Evolutionary conservation across 2,113 vertebrate genomes (phyloP).

Genomic region (Dascyllus trimaculatus): DNA sequence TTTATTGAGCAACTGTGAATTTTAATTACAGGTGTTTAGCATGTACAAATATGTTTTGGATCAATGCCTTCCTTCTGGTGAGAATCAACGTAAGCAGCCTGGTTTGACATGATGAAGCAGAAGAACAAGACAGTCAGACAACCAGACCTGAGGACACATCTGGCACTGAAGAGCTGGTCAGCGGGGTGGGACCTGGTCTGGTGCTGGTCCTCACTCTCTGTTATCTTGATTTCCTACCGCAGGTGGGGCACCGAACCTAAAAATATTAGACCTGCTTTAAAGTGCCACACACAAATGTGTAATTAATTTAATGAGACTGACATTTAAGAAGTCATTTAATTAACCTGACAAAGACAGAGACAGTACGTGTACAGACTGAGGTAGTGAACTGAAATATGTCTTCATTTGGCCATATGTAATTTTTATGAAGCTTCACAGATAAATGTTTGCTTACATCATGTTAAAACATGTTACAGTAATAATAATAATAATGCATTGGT

Average conservation of each 20-base stretch:
- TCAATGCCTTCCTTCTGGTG: no score
- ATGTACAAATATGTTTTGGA: no score
- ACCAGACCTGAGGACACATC: conserved; percentile 1
- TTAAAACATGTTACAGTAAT: no score
- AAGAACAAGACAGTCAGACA: background rate
- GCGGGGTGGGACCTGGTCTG: conserved; percentile 3
- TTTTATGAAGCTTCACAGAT: no score
- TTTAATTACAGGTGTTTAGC: no score
- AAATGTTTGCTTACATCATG: no score
- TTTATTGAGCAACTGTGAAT: no score
- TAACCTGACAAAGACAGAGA: background rate
- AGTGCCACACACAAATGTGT: background rate
- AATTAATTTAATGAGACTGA: background rate
- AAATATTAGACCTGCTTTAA: background rate
- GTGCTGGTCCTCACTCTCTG: background rate
- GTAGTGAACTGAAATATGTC: no score
- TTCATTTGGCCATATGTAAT: no score
- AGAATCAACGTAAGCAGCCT: no score
- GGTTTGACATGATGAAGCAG: background rate
- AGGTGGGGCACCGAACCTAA: background rate
- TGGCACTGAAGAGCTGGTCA: background rate
- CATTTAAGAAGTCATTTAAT: background rate
- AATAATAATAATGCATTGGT: no score
- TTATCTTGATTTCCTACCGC: background rate
- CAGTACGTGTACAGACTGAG: background rate